Percentiles rank a stretch among this genome's conserved stretches.
Evolutionary conservation across 2,113 vertebrate genomes (phyloP).

Genomic region (Patagioenas fasciata): DNA sequence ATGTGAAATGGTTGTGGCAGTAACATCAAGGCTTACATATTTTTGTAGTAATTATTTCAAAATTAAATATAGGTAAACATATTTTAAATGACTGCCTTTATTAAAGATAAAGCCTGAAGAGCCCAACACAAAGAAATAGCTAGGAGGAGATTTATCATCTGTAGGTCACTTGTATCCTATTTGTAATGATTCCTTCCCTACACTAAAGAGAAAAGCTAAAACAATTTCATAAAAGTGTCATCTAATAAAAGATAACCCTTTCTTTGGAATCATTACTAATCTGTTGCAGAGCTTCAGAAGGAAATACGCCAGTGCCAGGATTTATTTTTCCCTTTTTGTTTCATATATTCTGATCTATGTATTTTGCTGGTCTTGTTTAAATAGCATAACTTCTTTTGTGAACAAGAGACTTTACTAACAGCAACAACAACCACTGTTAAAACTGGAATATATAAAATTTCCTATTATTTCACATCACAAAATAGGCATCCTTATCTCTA

Average conservation of each 20-base stretch:
- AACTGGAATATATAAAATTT: not conserved
- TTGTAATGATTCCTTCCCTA: conserved; percentile 57
- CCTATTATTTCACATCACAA: not conserved
- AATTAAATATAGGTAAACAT: conserved; percentile 64
- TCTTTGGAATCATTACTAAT: conserved; percentile 2
- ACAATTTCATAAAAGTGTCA: conserved; percentile 15
- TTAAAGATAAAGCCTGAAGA: conserved; percentile 50
- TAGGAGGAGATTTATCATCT: conserved; percentile 53
- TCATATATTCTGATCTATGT: not conserved
- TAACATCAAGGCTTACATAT: conserved; percentile 51
- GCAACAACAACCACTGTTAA: not conserved
- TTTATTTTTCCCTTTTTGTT: conserved; percentile 3
- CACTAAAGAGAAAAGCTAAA: conserved; percentile 43
- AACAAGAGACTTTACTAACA: not conserved
- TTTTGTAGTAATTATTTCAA: conserved; percentile 62
- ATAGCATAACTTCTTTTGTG: not conserved
- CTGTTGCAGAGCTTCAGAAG: conserved; percentile 6
- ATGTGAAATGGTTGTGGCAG: conserved; percentile 50
- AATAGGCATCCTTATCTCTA: not conserved
- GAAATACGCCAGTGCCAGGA: not conserved
- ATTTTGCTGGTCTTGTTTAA: not conserved
- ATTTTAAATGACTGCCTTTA: conserved; percentile 60
- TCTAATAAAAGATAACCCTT: conserved; percentile 13
- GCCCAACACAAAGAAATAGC: conserved; percentile 50
- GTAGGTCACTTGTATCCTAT: conserved; percentile 46